Evolutionary conservation across 2,888 invertebrate species (phyloP).

Genomic region (Zaprionus lineosus): DNA sequence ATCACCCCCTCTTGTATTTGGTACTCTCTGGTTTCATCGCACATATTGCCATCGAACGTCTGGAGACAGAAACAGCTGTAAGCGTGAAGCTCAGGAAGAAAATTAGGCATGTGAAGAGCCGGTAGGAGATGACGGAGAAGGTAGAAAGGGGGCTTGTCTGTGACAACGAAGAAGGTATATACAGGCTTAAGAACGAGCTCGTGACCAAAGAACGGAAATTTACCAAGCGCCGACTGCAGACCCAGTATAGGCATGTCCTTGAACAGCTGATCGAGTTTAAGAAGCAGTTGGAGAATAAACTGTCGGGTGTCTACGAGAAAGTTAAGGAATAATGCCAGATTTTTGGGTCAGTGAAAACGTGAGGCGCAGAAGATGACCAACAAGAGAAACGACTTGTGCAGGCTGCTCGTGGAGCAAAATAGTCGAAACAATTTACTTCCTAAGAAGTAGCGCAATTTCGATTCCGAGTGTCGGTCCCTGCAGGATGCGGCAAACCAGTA

Average conservation of each 20-base stretch:
- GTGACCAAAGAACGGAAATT: conserved; percentile 92
- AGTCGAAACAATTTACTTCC: conserved; percentile 96
- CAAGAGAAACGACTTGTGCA: conserved; percentile 95
- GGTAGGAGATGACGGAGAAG: conserved; percentile 91
- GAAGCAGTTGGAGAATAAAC: conserved; percentile 94
- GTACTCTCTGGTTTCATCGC: no score
- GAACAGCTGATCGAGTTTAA: conserved; percentile 95
- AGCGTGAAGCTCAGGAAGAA: conserved; percentile 92
- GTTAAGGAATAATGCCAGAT: conserved; percentile 96
- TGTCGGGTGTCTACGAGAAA: conserved; percentile 94
- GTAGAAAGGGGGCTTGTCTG: conserved; percentile 94
- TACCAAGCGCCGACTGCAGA: conserved; percentile 91
- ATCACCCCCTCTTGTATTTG: no score
- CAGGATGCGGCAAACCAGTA: conserved; percentile 92
- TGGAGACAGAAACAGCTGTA: conserved; percentile 95
- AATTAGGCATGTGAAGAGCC: conserved; percentile 90
- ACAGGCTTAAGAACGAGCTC: conserved; percentile 92
- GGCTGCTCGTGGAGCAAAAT: conserved; percentile 95
- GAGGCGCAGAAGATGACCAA: conserved; percentile 95
- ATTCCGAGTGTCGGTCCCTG: conserved; percentile 91
- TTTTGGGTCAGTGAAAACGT: conserved; percentile 95
- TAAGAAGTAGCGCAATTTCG: conserved; percentile 97
- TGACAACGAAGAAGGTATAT: conserved; percentile 87
- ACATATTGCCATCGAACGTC: conserved; percentile 92
- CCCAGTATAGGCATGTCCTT: conserved; percentile 96